These are phyloP conservation scores for Virgularia gustaviana DNA, from an alignment of 92 coral and sea anemone species.

Conservation along the genomic window DNA sequence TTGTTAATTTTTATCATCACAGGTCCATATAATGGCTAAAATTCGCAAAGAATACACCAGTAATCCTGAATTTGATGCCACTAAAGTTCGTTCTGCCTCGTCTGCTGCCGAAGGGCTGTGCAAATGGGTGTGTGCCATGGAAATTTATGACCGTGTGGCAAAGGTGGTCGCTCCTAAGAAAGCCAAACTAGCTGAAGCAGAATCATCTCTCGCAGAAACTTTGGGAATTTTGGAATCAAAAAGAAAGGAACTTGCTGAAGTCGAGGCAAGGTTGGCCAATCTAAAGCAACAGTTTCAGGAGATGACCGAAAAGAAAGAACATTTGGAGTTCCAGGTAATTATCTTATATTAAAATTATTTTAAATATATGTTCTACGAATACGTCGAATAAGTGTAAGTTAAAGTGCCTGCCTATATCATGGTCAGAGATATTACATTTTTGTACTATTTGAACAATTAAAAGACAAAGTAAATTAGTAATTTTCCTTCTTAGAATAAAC, in stretches of 20 bases:
- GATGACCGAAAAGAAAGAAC: constrained; percentile 93
- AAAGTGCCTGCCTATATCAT: too few species aligned
- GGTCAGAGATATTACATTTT: too few species aligned
- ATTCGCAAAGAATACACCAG: constrained; percentile 97
- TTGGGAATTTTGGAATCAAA: constrained; percentile 87
- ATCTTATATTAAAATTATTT: too few species aligned
- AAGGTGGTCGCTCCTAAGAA: constrained; percentile 99
- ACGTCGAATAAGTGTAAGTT: too few species aligned
- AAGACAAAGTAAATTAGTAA: too few species aligned
- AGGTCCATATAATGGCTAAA: constrained; percentile 91
- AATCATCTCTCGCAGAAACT: constrained; percentile 84
- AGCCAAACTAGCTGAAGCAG: constrained; percentile 87
- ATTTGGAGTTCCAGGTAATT: constrained; percentile 88
- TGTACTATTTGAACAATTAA: too few species aligned
- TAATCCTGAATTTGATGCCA: constrained; percentile 97
- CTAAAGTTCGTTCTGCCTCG: constrained; percentile 92
- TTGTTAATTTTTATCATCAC: background rate
- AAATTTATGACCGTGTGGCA: constrained; percentile 97
- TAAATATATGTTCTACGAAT: too few species aligned
- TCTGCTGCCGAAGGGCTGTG: constrained; percentile 99
- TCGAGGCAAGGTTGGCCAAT: constrained; percentile 90
- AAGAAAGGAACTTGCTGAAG: constrained; percentile 86
- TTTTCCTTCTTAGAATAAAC: too few species aligned
- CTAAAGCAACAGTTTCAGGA: constrained; percentile 88
- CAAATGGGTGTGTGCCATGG: constrained; percentile 96